Percentiles rank a stretch among this genome's conserved stretches.
These are phyloP conservation scores for Pagrus major DNA, from an alignment of 2,113 vertebrate species.

Conservation along the genomic window DNA sequence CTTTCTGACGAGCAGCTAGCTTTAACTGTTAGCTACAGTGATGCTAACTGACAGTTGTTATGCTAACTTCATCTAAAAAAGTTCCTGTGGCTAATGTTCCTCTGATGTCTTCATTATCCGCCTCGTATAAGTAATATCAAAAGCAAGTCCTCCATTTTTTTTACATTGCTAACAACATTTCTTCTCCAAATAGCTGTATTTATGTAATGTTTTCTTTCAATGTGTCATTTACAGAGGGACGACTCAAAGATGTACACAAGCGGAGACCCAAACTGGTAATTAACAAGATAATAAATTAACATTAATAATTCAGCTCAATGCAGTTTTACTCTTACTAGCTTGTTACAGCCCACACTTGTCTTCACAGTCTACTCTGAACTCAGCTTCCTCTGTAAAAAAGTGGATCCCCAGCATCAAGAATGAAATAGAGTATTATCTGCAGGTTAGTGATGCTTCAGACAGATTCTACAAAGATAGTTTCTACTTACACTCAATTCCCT, in stretches of 20 bases:
- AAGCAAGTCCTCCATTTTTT: not conserved
- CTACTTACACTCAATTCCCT: too few relatives aligned
- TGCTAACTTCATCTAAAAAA: not conserved
- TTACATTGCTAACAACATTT: not conserved
- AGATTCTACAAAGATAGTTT: not conserved
- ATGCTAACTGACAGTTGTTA: not conserved
- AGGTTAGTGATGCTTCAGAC: conserved; percentile 55
- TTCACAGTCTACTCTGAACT: conserved; percentile 80
- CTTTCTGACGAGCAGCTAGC: not conserved
- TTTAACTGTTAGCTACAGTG: not conserved
- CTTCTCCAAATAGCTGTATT: not conserved
- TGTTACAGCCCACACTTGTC: not conserved
- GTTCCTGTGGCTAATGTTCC: not conserved
- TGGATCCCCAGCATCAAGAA: conserved; percentile 88
- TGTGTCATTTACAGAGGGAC: conserved; percentile 78
- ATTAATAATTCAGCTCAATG: not conserved
- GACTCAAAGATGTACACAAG: conserved; percentile 76
- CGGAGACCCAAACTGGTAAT: conserved; percentile 85
- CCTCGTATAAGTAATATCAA: not conserved
- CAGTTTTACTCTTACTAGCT: not conserved
- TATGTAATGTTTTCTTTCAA: not conserved
- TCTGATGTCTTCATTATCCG: not conserved
- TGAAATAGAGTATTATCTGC: conserved; percentile 86
- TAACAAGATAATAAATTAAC: not conserved
- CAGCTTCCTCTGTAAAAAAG: conserved; percentile 81